A percentile compares a stretch with the other conserved stretches of the same genome.
phyloP scores from a whole-genome alignment of 2,113 vertebrate genomes.

The Tringa solitaria region DNA sequence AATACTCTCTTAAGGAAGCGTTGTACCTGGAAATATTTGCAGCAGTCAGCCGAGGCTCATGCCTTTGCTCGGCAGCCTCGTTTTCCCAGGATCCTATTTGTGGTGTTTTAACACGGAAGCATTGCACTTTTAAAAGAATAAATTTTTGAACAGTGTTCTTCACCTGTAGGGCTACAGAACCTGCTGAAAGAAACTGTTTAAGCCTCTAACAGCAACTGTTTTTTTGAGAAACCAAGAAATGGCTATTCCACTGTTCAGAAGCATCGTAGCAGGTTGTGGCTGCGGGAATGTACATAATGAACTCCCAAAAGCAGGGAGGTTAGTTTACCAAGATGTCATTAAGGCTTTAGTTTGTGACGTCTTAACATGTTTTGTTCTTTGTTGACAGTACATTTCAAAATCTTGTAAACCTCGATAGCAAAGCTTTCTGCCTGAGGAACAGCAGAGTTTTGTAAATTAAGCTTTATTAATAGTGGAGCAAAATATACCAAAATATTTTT shows the following conservation, averaged over 20 bases:
- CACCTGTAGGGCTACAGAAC: background rate
- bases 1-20: background rate
- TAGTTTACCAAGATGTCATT: background rate
- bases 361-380: background rate
- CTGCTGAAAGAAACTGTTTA: background rate
- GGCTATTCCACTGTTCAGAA: background rate
- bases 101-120: slow-evolving; percentile 3
- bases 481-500: slow-evolving; percentile 34
- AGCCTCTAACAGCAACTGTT: background rate
- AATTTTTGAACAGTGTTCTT: background rate
- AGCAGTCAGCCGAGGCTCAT: background rate
- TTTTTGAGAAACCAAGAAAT: background rate
- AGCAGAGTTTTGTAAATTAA: slow-evolving; percentile 29
- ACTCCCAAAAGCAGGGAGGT: background rate
- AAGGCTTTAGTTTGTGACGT: background rate
- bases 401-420: background rate
- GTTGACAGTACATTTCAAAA: slow-evolving; percentile 41
- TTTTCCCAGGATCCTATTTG: background rate
- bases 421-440: background rate
- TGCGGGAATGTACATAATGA: background rate
- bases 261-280: background rate
- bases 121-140: background rate
- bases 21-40: background rate
- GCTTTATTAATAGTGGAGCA: background rate
- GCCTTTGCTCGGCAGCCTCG: background rate